Evolutionary conservation across 92 coral and sea anemone genomes (phyloP), one percentile per base, ranked within the genome.

Genomic region (Micromussa lordhowensis): DNA sequence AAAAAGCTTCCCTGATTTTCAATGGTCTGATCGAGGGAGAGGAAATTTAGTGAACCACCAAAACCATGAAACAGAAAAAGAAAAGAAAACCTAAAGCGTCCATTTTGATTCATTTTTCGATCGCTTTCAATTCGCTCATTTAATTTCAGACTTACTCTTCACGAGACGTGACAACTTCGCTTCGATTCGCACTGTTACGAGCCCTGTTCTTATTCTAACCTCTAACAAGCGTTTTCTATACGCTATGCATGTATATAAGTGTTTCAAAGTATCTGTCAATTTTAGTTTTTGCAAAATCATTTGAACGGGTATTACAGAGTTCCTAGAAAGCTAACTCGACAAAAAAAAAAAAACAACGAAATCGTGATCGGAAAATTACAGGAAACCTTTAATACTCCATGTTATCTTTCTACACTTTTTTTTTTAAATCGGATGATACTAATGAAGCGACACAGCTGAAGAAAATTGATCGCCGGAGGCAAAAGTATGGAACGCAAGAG

Each of bases 401-500:
- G 19, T 15, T 19, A 55, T 17, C 69, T 24, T 6, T 63, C 29
- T 63, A 21, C 5, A 17, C n/a, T 63, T 63, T 63, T 63, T 24
- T 63, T 71, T 31, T 30, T 21, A 71, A 48, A 19, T 71, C 7
- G 8, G 40, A 71, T 32, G 76, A 32, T n/a, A 32, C 16, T 71
- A 30, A 16, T 71, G 40, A 71, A 18, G 76, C 76, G 76, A 71
- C 76, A 30, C 76, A 71, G 40, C 76, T 71, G 76, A 71, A 1
- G 24, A 71, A 14, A 32, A 71, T 12, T 4, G 51, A 71, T 71
- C 40, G 76, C 76, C 76, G 24, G 12, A 71, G 76, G 78, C 78
- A 18, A 73, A 36, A 2, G 51, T 73, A 28, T 26, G 44, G 26
- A 73, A 32, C n/a, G 49, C n/a, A 24, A 13, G 78, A 73, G 26